Conservation (phyloP, 2,113 vertebrate genomes). For the Calidris pugnax region DNA sequence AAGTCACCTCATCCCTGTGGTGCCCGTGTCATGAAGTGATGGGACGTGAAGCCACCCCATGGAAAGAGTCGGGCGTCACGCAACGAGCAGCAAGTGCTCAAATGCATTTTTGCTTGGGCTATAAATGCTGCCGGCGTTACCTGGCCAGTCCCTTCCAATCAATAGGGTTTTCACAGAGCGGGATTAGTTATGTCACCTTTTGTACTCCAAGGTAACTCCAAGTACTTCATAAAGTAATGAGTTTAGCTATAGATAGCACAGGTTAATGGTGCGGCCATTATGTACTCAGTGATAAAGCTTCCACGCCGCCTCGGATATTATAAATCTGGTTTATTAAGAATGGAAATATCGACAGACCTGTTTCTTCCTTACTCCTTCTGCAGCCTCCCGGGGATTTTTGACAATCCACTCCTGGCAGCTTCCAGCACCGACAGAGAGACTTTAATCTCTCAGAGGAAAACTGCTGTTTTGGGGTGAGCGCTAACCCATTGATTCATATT, state of each 20-base stretch:
- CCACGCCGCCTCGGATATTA: background rate
- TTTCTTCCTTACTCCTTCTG: background rate
- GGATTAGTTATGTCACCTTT: slow-evolving; percentile 19
- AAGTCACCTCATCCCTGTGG: too few species aligned
- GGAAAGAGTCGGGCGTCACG: background rate
- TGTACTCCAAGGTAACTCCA: background rate
- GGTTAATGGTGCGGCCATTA: slow-evolving; percentile 4
- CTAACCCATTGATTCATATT: background rate
- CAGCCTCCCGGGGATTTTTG: slow-evolving; percentile 21
- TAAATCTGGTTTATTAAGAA: slow-evolving; percentile 44
- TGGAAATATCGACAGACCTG: background rate
- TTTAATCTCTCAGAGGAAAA: background rate
- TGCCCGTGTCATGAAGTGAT: background rate
- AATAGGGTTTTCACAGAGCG: background rate
- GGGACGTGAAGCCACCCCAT: background rate
- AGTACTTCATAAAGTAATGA: slow-evolving; percentile 30
- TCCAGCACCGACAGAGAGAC: background rate
- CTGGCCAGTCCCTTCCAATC: background rate
- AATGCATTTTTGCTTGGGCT: background rate
- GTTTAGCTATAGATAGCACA: slow-evolving; percentile 21
- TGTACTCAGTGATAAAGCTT: background rate
- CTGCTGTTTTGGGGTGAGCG: background rate
- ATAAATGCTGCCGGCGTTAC: background rate
- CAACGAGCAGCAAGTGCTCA: fast-evolving
- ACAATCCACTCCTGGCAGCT: background rate